Base-by-base conservation (phyloP, 2,113 vertebrate genomes). In the Struthio camelus region DNA sequence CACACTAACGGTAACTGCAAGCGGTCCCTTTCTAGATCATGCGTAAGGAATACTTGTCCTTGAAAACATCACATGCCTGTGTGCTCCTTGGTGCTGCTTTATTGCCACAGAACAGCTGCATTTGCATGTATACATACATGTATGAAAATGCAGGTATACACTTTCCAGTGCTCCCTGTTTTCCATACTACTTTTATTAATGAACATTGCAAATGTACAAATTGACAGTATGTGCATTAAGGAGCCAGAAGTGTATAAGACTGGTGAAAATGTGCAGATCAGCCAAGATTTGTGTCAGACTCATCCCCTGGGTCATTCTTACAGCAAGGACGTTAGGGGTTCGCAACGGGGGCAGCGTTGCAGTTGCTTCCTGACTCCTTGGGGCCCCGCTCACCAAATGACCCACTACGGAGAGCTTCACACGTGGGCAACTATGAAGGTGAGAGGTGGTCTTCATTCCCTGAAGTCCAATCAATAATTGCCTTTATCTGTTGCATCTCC, bases 381-480 rank as follows among this genome's bases (percentile, higher is more conserved):
- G 19, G 34, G 27, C 77, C 64, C 19, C 1, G 2, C 51, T 38
- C 1, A 1, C 56, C 56, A 10, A 59, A 10, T 10, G 56, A 19
- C 34, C 36, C 42, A 23, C 16, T 2, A 44, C 0, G 6, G 7
- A 61, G 17, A 65, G 38, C 64, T 61, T 65, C 48, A 58, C 4
- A 0, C 15, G 8, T 2, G n/a, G 87, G 38, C 82, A 95, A 93
- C 89, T 89, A 85, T n/a, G 76, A 92, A 82, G 70, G 44, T 59
- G 25, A 40, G 70, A 93, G 25, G 61, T 62, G 25, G 61, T 62
- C 73, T 61, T 75, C 87, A 69, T 56, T 86, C 66, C 73, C 88
- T 75, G 79, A 11, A 77, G 66, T 50, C 65, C 56, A 46, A 94
- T 94, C 90, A 92, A 93, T 94, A 91, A 59, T 14, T 46, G 23